phyloP scores from a whole-genome alignment of 2,113 vertebrate species.

The Glaucomys volans region DNA sequence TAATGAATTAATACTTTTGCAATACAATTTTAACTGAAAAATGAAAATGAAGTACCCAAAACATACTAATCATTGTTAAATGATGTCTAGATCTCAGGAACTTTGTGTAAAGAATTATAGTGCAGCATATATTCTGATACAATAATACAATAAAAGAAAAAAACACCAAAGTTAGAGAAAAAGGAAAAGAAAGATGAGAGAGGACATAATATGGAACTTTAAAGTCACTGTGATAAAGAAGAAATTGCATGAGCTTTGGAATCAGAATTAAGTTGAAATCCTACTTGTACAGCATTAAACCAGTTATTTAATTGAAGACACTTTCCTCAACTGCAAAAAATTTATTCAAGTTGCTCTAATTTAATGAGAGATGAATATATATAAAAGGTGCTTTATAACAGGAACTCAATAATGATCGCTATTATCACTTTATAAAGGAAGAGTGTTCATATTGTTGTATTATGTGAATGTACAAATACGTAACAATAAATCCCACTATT shows the following conservation, averaged over 20 bases:
- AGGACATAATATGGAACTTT: background rate
- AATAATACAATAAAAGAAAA: background rate
- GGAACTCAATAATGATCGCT: background rate
- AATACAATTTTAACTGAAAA: constrained; percentile 12
- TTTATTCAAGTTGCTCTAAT: background rate
- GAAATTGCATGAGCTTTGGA: background rate
- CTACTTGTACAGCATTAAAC: background rate
- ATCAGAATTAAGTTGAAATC: background rate
- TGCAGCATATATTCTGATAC: background rate
- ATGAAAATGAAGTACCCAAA: background rate
- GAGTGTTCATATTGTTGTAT: background rate
- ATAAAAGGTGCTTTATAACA: background rate
- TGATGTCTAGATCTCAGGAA: background rate
- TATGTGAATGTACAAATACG: too few species aligned
- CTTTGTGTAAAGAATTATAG: background rate
- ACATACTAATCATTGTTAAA: background rate
- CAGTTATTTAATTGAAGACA: background rate
- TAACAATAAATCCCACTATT: too few species aligned
- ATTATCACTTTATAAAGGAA: background rate
- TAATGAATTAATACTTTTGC: background rate
- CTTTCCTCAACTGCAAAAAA: background rate
- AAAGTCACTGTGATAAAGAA: background rate
- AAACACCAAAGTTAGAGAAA: background rate
- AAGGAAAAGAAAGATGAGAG: background rate
- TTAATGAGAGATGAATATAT: background rate